These are phyloP conservation scores for Beris chalybata DNA, from an alignment of 2,888 invertebrate genomes.

Conservation along the genomic window DNA sequence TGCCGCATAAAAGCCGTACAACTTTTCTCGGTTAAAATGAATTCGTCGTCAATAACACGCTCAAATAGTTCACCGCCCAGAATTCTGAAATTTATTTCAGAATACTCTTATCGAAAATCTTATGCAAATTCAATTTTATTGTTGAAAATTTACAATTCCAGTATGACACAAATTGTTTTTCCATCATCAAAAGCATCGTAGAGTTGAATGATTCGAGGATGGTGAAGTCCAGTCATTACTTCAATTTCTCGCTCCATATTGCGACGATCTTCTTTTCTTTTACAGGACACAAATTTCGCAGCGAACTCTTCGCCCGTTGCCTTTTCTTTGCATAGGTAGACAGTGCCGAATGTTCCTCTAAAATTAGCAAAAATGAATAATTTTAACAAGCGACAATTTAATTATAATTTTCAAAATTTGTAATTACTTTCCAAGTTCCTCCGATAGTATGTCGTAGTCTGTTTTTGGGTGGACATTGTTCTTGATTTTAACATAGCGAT, in stretches of 20 bases:
- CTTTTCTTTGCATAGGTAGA: slow-evolving; percentile 83
- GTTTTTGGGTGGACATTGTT: slow-evolving; percentile 78
- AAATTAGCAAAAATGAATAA: slow-evolving; percentile 10
- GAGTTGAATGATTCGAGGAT: slow-evolving; percentile 90
- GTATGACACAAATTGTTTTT: slow-evolving; percentile 86
- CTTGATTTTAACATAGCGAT: slow-evolving; percentile 76
- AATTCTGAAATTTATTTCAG: slow-evolving; percentile 67
- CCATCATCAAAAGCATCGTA: slow-evolving; percentile 91
- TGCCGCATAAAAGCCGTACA: slow-evolving; percentile 94
- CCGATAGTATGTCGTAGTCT: slow-evolving; percentile 77
- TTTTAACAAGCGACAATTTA: slow-evolving; percentile 10
- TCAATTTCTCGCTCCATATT: slow-evolving; percentile 90
- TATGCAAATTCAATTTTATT: neutral
- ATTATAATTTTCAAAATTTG: slow-evolving; percentile 10
- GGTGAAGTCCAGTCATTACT: slow-evolving; percentile 86
- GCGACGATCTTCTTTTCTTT: slow-evolving; percentile 75
- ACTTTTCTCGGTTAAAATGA: slow-evolving; percentile 88
- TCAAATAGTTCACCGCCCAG: slow-evolving; percentile 95
- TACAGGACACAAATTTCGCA: slow-evolving; percentile 82
- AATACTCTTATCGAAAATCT: neutral
- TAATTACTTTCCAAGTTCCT: slow-evolving; percentile 77
- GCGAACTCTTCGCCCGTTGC: slow-evolving; percentile 75
- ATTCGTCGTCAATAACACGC: slow-evolving; percentile 93
- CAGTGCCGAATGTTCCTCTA: slow-evolving; percentile 92
- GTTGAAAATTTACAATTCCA: slow-evolving; percentile 75